Evolutionary conservation across 2,797 vertebrate genomes (phyloP), one percentile per base, ranked within the genome.

Genomic region (Phoebastria nigripes): DNA sequence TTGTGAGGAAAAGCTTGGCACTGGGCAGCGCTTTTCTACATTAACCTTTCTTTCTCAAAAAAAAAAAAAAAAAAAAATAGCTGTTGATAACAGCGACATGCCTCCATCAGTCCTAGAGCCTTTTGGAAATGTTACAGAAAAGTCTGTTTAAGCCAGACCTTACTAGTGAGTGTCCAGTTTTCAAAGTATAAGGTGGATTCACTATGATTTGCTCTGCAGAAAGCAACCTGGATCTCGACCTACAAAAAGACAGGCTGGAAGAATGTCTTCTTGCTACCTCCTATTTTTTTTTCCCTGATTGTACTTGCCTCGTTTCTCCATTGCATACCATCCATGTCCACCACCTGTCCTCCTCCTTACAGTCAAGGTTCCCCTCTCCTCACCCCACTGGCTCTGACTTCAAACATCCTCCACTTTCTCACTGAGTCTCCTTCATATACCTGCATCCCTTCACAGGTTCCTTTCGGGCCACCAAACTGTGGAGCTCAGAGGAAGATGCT

Each of bases 341-440:
- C 35, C 16, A 25, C 26, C 31, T n/a, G 16, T 37, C 31, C 42
- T 74, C 37, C 29, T 44, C 44, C 80, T 28, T 22, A 31, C 26
- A 35, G 28, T 15, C 15, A 6, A 37, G 58, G 29, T 42, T 70
- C 42, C 47, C 12, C 51, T 52, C 15, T n/a, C 44, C 46, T 56
- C 61, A 20, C 14, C 15, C 13, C 17, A 3, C 46, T 19, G 41
- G 16, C 58, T 58, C 59, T 44, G 29, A 56, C 49, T 39, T 31
- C 22, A 12, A 3, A 6, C 15, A 16, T 19, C 78, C 37, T 29
- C 8, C 33, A 1, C 52, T 12, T 5, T 16, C 33, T 26, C 20
- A 1, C 13, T 11, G 47, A 31, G 33, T 10, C 37, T 65, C 69
- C 39, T 17, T 12, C 69, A 9, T 18, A 3, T 0, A 1, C 33